Evolutionary conservation across 2,888 invertebrate genomes (phyloP).

Genomic region (Apamea sordens): DNA sequence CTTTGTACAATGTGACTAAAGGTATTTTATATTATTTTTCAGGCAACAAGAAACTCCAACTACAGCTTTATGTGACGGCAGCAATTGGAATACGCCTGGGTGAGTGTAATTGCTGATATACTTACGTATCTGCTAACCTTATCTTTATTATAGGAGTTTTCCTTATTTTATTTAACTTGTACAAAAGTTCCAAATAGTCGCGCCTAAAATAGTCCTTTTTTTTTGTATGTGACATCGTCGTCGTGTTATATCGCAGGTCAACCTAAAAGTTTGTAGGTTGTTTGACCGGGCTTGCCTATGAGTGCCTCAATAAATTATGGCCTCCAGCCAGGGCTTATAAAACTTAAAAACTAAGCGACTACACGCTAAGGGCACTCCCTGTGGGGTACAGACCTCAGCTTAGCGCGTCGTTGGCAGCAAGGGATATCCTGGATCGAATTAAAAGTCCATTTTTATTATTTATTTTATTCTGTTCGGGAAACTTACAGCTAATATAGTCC

Average conservation of each 20-base stretch:
- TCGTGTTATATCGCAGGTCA: too few relatives aligned
- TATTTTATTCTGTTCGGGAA: too few relatives aligned
- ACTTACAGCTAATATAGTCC: too few relatives aligned
- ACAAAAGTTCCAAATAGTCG: background rate
- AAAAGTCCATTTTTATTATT: too few relatives aligned
- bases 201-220: background rate
- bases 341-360: background rate
- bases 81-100: constrained; percentile 86
- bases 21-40: constrained; percentile 39
- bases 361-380: background rate
- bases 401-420: too few relatives aligned
- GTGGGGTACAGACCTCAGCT: background rate
- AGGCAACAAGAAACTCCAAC: constrained; percentile 86
- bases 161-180: background rate
- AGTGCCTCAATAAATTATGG: too few relatives aligned
- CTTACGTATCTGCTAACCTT: background rate
- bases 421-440: too few relatives aligned
- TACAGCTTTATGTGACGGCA: constrained; percentile 83
- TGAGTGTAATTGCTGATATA: constrained; percentile 57
- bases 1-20: background rate
- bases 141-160: background rate
- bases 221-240: too few relatives aligned
- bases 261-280: too few relatives aligned
- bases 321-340: too few relatives aligned
- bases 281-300: too few relatives aligned